These are phyloP conservation scores for Sinocyclocheilus rhinocerous DNA, from an alignment of 2,113 vertebrate species.

Conservation along the genomic window DNA sequence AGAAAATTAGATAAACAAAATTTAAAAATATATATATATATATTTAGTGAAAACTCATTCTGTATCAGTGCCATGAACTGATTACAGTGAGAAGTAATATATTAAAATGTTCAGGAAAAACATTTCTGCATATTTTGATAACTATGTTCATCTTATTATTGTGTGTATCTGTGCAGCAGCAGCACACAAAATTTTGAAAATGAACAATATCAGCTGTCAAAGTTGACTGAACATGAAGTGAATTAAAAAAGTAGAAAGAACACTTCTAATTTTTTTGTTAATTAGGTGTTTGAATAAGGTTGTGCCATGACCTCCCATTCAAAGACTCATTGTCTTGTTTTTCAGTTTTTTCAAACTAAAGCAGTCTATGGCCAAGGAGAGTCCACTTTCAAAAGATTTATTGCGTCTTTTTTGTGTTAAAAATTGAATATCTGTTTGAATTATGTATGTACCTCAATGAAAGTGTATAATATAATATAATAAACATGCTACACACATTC, in stretches of 20 bases:
- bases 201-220: background rate
- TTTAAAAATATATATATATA: background rate
- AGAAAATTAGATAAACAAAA: no score
- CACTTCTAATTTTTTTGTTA: slow-evolving; percentile 60
- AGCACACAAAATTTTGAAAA: background rate
- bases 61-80: slow-evolving; percentile 35
- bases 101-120: background rate
- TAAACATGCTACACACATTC: background rate
- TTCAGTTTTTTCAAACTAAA: background rate
- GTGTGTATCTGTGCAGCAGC: background rate
- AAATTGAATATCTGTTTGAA: background rate
- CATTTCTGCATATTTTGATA: background rate
- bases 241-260: slow-evolving; percentile 66
- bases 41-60: slow-evolving; percentile 35
- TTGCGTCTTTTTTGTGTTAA: no score
- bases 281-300: background rate
- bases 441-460: background rate
- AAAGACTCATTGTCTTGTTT: background rate
- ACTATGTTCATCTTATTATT: slow-evolving; percentile 2
- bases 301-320: background rate
- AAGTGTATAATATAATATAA: background rate
- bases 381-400: background rate
- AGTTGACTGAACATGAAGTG: slow-evolving; percentile 38
- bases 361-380: background rate
- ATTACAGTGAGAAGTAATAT: no score